Percentiles rank a stretch among this genome's conserved stretches.
Conservation (phyloP, 2,888 invertebrate species). For the Notocelia uddmanniana region DNA sequence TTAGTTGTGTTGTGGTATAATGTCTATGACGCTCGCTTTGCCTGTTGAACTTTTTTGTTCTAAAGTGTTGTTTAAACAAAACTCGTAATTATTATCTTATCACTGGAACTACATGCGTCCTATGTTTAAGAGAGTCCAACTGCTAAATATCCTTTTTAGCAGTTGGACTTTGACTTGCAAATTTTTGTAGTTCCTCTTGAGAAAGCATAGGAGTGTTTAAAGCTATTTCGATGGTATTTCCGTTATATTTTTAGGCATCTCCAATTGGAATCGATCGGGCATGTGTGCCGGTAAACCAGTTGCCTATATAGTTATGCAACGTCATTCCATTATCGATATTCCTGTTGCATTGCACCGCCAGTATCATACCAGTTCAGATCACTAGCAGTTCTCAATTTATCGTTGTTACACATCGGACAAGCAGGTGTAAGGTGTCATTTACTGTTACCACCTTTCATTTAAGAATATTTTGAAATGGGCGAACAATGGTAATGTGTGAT, state of each 20-base stretch:
- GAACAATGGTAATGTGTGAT: background rate
- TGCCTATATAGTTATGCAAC: constrained; percentile 43
- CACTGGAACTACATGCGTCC: background rate
- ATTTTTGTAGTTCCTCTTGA: background rate
- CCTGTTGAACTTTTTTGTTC: constrained; percentile 16
- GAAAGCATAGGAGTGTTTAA: background rate
- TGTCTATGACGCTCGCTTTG: constrained; percentile 15
- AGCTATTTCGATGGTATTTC: background rate
- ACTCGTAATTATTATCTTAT: background rate
- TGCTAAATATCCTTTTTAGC: background rate
- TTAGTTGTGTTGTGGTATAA: constrained; percentile 13
- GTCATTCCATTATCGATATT: constrained; percentile 44
- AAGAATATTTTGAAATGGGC: constrained; percentile 7
- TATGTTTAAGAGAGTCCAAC: no score
- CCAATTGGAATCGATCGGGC: constrained; percentile 32
- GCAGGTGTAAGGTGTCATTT: constrained; percentile 30
- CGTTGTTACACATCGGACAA: background rate
- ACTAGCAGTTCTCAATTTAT: background rate
- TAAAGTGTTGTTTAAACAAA: background rate
- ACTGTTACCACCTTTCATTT: constrained; percentile 36
- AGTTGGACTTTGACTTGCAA: background rate
- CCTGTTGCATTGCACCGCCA: constrained; percentile 26
- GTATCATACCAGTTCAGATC: constrained; percentile 33
- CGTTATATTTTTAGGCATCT: constrained; percentile 41
- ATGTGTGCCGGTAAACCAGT: constrained; percentile 42